phyloP scores from a whole-genome alignment of 2,888 invertebrate genomes.

The Acleris laterana region DNA sequence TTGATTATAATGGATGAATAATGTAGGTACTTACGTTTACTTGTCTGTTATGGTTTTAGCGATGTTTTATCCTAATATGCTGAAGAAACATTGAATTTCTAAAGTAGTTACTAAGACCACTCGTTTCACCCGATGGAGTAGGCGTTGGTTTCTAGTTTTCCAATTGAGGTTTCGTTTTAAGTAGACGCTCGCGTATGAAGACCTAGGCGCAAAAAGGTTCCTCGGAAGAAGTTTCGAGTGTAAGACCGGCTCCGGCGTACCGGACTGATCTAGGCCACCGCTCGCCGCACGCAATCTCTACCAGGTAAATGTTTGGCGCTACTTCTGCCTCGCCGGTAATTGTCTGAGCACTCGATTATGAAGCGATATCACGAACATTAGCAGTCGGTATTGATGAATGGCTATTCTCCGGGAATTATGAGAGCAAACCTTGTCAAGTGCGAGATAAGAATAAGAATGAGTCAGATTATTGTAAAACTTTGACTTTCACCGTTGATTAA shows the following conservation, averaged over 20 bases:
- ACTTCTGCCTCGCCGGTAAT: slow-evolving; percentile 25
- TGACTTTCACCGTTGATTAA: no score
- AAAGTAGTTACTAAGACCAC: no score
- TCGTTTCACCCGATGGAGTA: neutral
- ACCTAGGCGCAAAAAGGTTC: slow-evolving; percentile 45
- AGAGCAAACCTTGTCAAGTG: neutral
- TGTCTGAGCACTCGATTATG: slow-evolving; percentile 30
- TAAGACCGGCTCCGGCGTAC: slow-evolving; percentile 49
- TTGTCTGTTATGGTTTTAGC: no score
- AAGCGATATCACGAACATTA: slow-evolving; percentile 11
- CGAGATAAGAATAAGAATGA: slow-evolving; percentile 11
- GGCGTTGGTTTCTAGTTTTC: slow-evolving; percentile 7
- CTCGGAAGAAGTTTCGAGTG: slow-evolving; percentile 55
- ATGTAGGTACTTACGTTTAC: no score
- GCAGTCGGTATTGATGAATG: neutral
- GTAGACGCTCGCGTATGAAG: slow-evolving; percentile 28
- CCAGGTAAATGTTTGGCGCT: slow-evolving; percentile 44
- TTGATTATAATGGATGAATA: no score
- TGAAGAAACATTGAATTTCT: no score
- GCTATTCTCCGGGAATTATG: neutral
- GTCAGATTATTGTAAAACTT: neutral
- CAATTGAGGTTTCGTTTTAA: slow-evolving; percentile 17
- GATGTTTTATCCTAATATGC: no score
- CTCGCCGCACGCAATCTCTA: slow-evolving; percentile 59
- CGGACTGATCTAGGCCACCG: slow-evolving; percentile 60